Base-by-base conservation (phyloP, 2,888 invertebrate species). In the Gastrophysa polygoni region DNA sequence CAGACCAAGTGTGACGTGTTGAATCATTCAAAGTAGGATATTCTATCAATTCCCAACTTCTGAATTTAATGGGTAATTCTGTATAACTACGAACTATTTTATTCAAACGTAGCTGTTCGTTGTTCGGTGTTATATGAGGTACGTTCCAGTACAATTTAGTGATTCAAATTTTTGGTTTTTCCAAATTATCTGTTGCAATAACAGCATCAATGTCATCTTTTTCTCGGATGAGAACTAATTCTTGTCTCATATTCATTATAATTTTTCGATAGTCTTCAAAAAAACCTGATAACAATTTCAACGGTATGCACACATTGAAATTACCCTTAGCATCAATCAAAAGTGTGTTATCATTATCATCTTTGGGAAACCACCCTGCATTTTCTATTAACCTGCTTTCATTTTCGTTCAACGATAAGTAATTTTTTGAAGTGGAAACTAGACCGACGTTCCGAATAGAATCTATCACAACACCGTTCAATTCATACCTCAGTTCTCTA, bases 241-340 rank as follows among this genome's bases (percentile, higher is more conserved):
- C 69, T 43, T 69, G 70, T 50, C 34, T 50, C 34, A 67, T 43
- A 50, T 66, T 65, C 4, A 67, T 20, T 16, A 70, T 63, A 38
- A 64, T 49, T 59, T 65, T 69, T 20, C 52, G 29, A 49, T 61
- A 64, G 54, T 62, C 63, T 56, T 66, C 59, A 47, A 60, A 59
- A 29, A 63, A 63, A 21, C 62, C 59, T 5, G 28, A 17, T 8
- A 47, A 34, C 32, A 58, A 10, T 49, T 63, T 57, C 14, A 67
- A 24, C 4, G 66, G 64, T 38, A 59, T 59, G 17, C 59, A 52
- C 16, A 57, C 50, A 57, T 61, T 61, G 43, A 56, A 56, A 48
- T 54, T 59, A 18, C 46, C 56, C 1, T 14, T n/a, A 48, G 11
- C 21, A 49, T 56, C 57, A 24, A 50, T 50, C 38, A 56, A 11